Evolutionary conservation across 2,888 invertebrate species (phyloP), one percentile per base, ranked within the genome.

Genomic region (Athripsodes cinereus): DNA sequence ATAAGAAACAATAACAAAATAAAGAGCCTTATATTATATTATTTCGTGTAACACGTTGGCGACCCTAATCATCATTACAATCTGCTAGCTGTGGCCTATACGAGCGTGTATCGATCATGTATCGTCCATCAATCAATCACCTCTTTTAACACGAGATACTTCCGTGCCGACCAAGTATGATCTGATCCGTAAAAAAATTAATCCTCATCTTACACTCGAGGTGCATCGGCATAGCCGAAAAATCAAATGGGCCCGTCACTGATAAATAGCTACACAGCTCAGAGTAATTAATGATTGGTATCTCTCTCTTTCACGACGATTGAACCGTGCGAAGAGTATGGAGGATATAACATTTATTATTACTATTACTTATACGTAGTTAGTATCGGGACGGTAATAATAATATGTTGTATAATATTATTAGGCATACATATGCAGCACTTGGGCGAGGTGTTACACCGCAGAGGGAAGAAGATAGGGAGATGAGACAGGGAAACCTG

Each of bases 201-300:
- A 58, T 48, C 48, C 53, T 53, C 58, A 13, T 53, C 53, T 49
- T 47, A 58, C 58, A 51, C 19, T 52, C 54, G 44, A 50, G 58
- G 58, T 58, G 54, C 58, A 58, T 50, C 48, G 50, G 50, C 53
- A 35, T 46, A 58, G 40, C 58, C 59, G 26, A 55, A 60, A 40
- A 52, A 52, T 53, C 58, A 53, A 58, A 58, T 48, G 58, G 55
- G 46, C 49, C 53, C 59, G 55, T 59, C 59, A 59, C 59, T 53
- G 56, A 56, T 56, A 59, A 53, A 55, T 53, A 52, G 53, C 53
- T 52, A 22, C 48, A 44, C 55, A 55, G 53, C 59, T 56, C 35
- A 48, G 53, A 52, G 60, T 62, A 60, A 62, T 62, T 62, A 62
- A 62, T 62, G 62, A 62, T 62, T 52, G 52, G 56, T 60, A 62